A percentile compares a stretch with the other conserved stretches of the same genome.
phyloP scores from a whole-genome alignment of 2,797 vertebrate species.

The Lagorchestes hirsutus region DNA sequence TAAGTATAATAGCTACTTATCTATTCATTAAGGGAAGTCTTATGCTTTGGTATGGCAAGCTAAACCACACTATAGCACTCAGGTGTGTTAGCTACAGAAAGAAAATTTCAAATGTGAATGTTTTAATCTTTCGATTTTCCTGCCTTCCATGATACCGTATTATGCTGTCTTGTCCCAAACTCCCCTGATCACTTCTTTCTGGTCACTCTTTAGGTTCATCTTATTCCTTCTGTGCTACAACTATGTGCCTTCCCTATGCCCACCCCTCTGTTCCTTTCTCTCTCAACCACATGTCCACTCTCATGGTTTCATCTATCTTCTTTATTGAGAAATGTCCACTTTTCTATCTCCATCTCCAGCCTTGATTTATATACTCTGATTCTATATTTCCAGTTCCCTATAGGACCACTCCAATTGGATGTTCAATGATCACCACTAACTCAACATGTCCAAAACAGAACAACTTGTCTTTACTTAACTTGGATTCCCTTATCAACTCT shows the following conservation, averaged over 20 bases:
- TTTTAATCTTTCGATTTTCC: slow-evolving; percentile 40
- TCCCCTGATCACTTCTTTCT: neutral
- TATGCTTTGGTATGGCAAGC: slow-evolving; percentile 37
- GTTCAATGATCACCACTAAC: neutral
- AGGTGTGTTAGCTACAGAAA: slow-evolving; percentile 64
- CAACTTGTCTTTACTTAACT: neutral
- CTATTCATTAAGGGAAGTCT: slow-evolving; percentile 72
- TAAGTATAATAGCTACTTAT: slow-evolving; percentile 74
- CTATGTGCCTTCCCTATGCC: neutral
- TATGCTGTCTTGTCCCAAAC: neutral
- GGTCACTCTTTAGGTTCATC: too few relatives aligned
- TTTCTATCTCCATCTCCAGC: neutral
- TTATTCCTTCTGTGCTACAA: neutral
- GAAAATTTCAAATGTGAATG: slow-evolving; percentile 51
- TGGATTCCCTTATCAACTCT: neutral
- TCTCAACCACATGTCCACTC: neutral
- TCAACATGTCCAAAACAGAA: neutral
- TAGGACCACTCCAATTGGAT: neutral
- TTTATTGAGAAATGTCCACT: neutral
- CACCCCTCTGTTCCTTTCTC: neutral
- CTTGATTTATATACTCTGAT: neutral
- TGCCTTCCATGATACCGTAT: neutral
- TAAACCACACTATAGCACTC: slow-evolving; percentile 43
- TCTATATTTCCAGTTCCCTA: neutral
- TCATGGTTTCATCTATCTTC: neutral